Conservation (phyloP, 2,113 vertebrate genomes). For the Xenopus borealis region DNA sequence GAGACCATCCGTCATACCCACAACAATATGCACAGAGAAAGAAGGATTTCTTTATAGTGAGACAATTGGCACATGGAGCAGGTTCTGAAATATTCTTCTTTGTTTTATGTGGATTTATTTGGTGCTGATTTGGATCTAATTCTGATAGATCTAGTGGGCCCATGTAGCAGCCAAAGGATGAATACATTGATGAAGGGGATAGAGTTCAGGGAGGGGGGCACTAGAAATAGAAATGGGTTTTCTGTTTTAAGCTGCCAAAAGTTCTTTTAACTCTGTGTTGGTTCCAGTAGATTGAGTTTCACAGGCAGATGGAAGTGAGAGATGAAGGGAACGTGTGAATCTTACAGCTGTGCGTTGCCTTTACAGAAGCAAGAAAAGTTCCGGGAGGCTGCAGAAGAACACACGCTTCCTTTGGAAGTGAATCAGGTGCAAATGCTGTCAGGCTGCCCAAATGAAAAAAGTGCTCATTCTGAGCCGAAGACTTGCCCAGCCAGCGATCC, state of each 20-base stretch:
- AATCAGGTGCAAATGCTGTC: conserved; percentile 12
- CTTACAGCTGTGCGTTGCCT: neutral
- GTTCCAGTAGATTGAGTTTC: conserved; percentile 23
- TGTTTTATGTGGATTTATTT: neutral
- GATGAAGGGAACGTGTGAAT: neutral
- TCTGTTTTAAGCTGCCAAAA: neutral
- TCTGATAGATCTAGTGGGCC: neutral
- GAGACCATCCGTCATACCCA: neutral
- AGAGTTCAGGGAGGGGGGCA: neutral
- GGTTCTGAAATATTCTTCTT: too few species aligned
- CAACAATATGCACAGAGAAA: neutral
- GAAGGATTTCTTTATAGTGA: neutral
- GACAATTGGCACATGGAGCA: too few species aligned
- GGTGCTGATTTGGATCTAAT: neutral
- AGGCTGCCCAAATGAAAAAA: conserved; percentile 3
- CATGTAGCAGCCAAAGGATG: neutral
- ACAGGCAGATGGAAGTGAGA: conserved; percentile 10
- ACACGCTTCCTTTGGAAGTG: neutral
- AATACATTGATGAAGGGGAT: neutral
- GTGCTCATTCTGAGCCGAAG: neutral
- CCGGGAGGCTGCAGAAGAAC: neutral
- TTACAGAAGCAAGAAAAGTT: neutral
- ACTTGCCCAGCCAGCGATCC: neutral
- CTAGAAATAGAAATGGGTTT: neutral
- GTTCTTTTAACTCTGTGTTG: neutral